Conservation (phyloP, 2,888 invertebrate species). For the Monoplex corrugatus region DNA sequence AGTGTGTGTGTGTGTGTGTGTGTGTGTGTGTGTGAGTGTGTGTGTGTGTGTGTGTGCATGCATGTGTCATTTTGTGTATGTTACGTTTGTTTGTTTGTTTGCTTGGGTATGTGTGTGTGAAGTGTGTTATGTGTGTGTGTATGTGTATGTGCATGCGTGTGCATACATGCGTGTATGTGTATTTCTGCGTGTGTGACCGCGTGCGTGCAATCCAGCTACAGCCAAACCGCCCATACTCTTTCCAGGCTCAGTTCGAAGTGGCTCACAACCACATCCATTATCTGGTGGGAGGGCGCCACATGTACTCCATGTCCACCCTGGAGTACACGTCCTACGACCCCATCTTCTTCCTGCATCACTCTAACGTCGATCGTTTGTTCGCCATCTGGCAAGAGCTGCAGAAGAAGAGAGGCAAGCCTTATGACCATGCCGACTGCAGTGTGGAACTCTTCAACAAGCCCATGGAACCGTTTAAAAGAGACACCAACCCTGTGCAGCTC, state of each 20-base stretch:
- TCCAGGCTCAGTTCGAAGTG: conserved; percentile 58
- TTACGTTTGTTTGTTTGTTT: too few relatives aligned
- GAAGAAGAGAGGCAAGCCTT: conserved; percentile 47
- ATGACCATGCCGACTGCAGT: conserved; percentile 52
- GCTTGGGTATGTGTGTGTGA: too few relatives aligned
- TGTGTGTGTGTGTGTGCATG: too few relatives aligned
- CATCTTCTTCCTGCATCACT: conserved; percentile 63
- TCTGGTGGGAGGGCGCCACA: conserved; percentile 58
- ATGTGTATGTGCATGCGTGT: background rate
- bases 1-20: too few relatives aligned
- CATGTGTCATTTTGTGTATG: too few relatives aligned
- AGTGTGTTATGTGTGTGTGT: background rate
- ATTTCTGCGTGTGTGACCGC: background rate
- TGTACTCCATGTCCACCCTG: conserved; percentile 59
- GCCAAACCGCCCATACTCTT: too few relatives aligned
- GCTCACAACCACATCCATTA: conserved; percentile 63
- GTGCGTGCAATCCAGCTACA: background rate
- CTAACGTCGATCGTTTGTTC: conserved; percentile 61
- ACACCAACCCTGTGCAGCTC: conserved; percentile 55
- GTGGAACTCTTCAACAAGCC: conserved; percentile 47
- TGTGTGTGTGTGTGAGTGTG: too few relatives aligned
- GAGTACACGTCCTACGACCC: conserved; percentile 64
- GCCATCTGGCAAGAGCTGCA: conserved; percentile 58
- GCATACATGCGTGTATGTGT: background rate
- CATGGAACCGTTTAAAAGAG: conserved; percentile 53